These are phyloP conservation scores for Mamestra configurata DNA, from an alignment of 1,140 invertebrate genomes.

Conservation along the genomic window DNA sequence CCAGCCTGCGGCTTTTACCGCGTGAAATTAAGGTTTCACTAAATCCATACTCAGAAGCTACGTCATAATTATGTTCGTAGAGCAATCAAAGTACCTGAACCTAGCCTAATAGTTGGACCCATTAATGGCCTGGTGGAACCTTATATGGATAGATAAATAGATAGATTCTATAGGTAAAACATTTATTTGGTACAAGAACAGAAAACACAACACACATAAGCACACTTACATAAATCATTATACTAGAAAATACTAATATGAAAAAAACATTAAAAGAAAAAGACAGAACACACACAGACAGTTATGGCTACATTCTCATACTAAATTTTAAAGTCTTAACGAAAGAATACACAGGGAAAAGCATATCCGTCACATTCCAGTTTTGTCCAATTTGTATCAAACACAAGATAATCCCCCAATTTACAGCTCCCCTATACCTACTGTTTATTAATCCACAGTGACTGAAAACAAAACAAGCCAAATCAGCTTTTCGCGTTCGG, in stretches of 20 bases:
- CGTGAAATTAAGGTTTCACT: not conserved
- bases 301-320: too few species aligned
- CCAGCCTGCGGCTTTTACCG: not conserved
- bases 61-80: not conserved
- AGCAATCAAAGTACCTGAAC: constrained; percentile 2
- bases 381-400: not conserved
- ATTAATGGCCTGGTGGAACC: too few species aligned
- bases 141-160: too few species aligned
- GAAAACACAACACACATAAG: too few species aligned
- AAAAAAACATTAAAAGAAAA: too few species aligned
- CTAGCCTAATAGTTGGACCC: too few species aligned
- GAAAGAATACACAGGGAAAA: not conserved
- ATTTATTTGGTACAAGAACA: too few species aligned
- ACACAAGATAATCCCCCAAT: not conserved
- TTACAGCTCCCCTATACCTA: constrained; percentile 42
- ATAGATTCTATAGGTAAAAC: too few species aligned
- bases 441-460: constrained; percentile 34
- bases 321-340: too few species aligned
- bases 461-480: constrained; percentile 56
- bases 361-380: not conserved
- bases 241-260: too few species aligned
- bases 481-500: constrained; percentile 58
- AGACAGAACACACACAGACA: too few species aligned
- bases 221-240: too few species aligned
- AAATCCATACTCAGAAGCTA: not conserved